phyloP scores from a whole-genome alignment of 2,113 vertebrate species.

The Percina caprodes region DNA sequence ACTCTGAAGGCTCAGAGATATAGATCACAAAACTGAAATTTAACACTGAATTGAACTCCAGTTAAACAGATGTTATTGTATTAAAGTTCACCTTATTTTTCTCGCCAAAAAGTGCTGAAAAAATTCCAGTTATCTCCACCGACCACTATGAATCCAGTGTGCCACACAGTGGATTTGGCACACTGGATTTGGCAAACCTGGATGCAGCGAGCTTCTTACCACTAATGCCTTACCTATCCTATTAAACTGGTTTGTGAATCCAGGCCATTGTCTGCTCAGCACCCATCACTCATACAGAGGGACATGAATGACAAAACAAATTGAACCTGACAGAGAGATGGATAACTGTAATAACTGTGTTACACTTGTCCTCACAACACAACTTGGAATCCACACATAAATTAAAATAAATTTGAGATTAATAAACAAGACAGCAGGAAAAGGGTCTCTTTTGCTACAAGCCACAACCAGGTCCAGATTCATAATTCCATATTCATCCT shows the following conservation, averaged over 20 bases:
- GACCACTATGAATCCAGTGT: constrained; percentile 69
- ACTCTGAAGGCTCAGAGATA: neutral
- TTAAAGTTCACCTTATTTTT: constrained; percentile 71
- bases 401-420: neutral
- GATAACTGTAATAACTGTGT: constrained; percentile 30
- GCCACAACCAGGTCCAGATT: too few species aligned
- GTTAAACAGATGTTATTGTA: constrained; percentile 17
- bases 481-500: too few species aligned
- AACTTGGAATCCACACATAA: neutral
- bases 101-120: constrained; percentile 64
- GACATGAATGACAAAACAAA: constrained; percentile 61
- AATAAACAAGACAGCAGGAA: neutral
- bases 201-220: constrained; percentile 73
- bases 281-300: constrained; percentile 52
- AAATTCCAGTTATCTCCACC: constrained; percentile 66
- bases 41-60: constrained; percentile 11
- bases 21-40: constrained; percentile 1
- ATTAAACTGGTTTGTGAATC: constrained; percentile 82
- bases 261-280: constrained; percentile 85
- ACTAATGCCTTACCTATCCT: constrained; percentile 84
- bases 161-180: constrained; percentile 82
- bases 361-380: constrained; percentile 1
- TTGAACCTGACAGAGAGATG: constrained; percentile 63
- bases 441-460: neutral
- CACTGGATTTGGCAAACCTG: constrained; percentile 79